Percentiles rank a stretch among this genome's conserved stretches.
Conservation (phyloP, 2,888 invertebrate genomes). For the Thecocarcelia acutangulata region DNA sequence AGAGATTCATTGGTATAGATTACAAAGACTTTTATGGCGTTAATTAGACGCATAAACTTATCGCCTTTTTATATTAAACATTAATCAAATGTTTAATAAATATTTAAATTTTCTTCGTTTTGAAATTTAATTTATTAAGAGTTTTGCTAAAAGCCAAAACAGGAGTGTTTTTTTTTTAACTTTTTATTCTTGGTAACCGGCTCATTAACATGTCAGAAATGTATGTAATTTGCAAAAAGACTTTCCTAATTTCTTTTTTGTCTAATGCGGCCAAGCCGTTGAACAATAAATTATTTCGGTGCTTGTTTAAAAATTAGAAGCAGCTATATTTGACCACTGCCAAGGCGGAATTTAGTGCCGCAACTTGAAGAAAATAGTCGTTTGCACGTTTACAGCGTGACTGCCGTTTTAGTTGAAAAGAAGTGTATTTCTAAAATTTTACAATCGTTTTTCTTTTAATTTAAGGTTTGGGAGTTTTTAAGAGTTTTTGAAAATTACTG, state of each 20-base stretch:
- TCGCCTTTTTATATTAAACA: conserved; percentile 68
- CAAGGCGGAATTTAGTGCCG: too few species aligned
- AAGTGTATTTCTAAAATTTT: too few species aligned
- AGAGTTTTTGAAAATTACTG: too few species aligned
- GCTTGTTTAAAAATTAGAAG: not conserved
- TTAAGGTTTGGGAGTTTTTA: too few species aligned
- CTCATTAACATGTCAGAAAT: conserved; percentile 48
- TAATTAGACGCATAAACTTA: conserved; percentile 69
- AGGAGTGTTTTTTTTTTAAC: conserved; percentile 18
- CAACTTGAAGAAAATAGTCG: too few species aligned
- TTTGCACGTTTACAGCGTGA: too few species aligned
- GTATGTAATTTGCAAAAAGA: conserved; percentile 7
- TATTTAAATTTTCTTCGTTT: conserved; percentile 42
- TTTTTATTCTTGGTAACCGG: conserved; percentile 59
- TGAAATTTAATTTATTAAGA: conserved; percentile 1
- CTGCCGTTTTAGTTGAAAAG: too few species aligned
- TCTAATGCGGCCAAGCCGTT: conserved; percentile 16
- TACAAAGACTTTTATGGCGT: conserved; percentile 69
- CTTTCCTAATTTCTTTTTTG: conserved; percentile 21
- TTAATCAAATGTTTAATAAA: conserved; percentile 67
- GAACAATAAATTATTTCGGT: not conserved
- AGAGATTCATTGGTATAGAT: conserved; percentile 67
- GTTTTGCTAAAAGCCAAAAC: conserved; percentile 26
- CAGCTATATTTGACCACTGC: not conserved
- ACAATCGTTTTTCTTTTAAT: too few species aligned